Conservation (phyloP, 92 coral and sea anemone species). For the Heteractis magnifica region DNA sequence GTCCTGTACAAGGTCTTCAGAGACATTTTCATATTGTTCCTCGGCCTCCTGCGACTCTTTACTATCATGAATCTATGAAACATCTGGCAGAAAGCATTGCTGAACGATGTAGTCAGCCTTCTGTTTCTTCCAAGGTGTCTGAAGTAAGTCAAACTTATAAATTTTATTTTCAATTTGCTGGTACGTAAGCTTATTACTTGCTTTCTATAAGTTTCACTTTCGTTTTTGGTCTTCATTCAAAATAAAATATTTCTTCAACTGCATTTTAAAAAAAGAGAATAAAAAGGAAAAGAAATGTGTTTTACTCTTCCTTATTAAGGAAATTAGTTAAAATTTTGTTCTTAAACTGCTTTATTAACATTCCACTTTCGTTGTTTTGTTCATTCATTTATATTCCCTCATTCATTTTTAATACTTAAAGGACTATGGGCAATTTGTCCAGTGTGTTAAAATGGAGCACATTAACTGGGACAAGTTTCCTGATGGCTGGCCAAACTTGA, state of each 20-base stretch:
- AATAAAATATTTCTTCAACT: no score
- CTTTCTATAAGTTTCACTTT: background rate
- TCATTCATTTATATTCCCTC: background rate
- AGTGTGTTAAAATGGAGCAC: slow-evolving; percentile 65
- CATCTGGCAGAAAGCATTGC: slow-evolving; percentile 82
- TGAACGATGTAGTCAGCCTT: slow-evolving; percentile 60
- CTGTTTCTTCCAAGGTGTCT: slow-evolving; percentile 43
- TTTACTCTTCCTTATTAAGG: no score
- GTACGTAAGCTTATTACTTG: background rate
- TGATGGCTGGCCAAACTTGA: slow-evolving; percentile 97
- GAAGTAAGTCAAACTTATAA: background rate
- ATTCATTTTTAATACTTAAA: slow-evolving; percentile 23
- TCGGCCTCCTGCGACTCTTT: slow-evolving; percentile 88
- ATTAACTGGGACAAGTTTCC: slow-evolving; percentile 85
- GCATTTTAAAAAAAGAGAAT: no score
- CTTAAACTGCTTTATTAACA: no score
- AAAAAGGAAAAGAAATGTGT: no score
- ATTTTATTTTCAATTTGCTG: background rate
- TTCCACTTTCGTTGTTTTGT: background rate
- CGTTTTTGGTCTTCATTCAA: background rate
- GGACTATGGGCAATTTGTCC: slow-evolving; percentile 65
- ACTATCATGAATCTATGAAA: slow-evolving; percentile 89
- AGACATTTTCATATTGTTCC: slow-evolving; percentile 38
- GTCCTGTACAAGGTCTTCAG: slow-evolving; percentile 1
- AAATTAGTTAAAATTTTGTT: no score